Percentiles rank a stretch among this genome's conserved stretches.
These are phyloP conservation scores for Centropyge bicolor DNA, from an alignment of 2,797 vertebrate species.

Conservation along the genomic window DNA sequence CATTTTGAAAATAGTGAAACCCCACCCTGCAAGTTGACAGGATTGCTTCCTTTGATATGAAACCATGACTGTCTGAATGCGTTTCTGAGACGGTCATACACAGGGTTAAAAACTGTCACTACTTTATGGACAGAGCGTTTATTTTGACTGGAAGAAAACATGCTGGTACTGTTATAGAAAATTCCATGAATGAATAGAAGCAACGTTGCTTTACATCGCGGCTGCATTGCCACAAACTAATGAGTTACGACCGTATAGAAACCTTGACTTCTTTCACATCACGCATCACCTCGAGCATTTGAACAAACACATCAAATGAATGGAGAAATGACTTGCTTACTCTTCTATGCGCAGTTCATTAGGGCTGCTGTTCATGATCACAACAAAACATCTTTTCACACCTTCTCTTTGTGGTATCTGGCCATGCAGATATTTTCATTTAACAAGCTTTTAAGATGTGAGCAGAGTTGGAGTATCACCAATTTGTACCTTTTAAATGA, in stretches of 20 bases:
- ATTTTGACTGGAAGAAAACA: neutral
- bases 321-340: conserved; percentile 7
- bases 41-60: too few species aligned
- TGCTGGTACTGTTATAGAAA: neutral
- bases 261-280: conserved; percentile 17
- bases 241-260: neutral
- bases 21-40: too few species aligned
- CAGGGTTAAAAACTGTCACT: too few species aligned
- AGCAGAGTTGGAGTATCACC: neutral
- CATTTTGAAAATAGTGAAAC: too few species aligned
- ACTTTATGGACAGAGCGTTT: neutral
- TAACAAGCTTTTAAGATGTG: conserved; percentile 47
- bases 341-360: conserved; percentile 30
- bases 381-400: conserved; percentile 52
- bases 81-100: too few species aligned
- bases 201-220: conserved; percentile 11
- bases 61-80: too few species aligned
- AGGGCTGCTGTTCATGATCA: conserved; percentile 43
- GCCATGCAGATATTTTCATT: conserved; percentile 32
- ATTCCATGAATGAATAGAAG: conserved; percentile 18
- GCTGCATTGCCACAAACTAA: conserved; percentile 1
- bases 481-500: conserved; percentile 31
- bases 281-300: neutral
- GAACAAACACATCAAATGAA: conserved; percentile 13
- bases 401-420: conserved; percentile 28